Evolutionary conservation across 53 echinoderm and acorn worm species (phyloP), one percentile per base, ranked within the genome.

Genomic region (Holothuria scabra): DNA sequence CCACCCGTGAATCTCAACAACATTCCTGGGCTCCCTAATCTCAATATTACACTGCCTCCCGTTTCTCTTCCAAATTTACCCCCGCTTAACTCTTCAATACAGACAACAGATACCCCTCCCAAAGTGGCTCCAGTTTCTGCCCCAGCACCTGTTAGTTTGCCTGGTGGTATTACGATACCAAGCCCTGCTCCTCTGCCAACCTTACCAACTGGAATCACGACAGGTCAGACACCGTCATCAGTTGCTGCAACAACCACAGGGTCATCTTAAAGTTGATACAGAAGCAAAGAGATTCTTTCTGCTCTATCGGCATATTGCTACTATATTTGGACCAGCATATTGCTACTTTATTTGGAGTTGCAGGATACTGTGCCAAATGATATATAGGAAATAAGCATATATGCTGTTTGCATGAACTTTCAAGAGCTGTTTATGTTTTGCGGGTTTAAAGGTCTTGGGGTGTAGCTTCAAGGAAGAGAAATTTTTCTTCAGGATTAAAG

Each of bases 1-100:
- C 96, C 94, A 10, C 97, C 97, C 12, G 94, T 97, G 60, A 97
- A 90, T 66, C 70, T 97, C 41, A 74, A 86, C 82, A 94, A 97
- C 68, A 92, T 97, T 41, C 97, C 97, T 13, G 94, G 94, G 23
- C 91, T 97, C 28, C 90, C 90, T 28, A 92, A 92, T 81, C 79
- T 97, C 80, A 94, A 94, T 60, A 90, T 97, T 46, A 92, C 92
- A 30, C 76, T 97, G 64, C 97, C 97, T 16, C 90, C 97, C 16
- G 86, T 88, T 56, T 93, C 95, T 9, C 89, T 94, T 64, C 85
- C 90, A 35, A 86, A 89, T 80, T 67, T 86, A 44, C 90, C 95
- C 23, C 84, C 93, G 1, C 30, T 90, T 76, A 88, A 83, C 86
- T 78, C 90, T 5, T 80, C 92, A 4, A 57, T 67, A 32, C 34